A percentile compares a stretch with the other conserved stretches of the same genome.
These are phyloP conservation scores for Pollenia griseotomentosa DNA, from an alignment of 2,888 invertebrate species.

Conservation along the genomic window DNA sequence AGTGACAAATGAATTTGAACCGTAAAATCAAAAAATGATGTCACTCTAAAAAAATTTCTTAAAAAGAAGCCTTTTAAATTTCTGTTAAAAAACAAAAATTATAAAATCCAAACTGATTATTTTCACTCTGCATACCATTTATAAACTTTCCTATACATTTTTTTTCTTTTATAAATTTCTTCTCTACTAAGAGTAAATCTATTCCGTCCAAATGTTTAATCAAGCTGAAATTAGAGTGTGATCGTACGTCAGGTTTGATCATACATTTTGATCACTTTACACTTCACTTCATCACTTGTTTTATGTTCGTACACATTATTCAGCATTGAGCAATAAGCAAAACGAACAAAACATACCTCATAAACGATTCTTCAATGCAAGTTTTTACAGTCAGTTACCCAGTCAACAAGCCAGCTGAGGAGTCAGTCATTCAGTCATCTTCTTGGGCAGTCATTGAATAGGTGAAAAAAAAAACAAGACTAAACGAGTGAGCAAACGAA, in stretches of 20 bases:
- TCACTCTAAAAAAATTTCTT: conserved; percentile 37
- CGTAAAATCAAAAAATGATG: conserved; percentile 33
- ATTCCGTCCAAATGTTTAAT: conserved; percentile 66
- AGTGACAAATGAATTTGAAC: too few relatives aligned
- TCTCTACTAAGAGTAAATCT: background rate
- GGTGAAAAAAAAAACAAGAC: conserved; percentile 21
- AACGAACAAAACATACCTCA: conserved; percentile 2
- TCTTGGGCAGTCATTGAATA: background rate
- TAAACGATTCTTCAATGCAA: background rate
- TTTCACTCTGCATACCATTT: conserved; percentile 50
- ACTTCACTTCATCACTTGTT: conserved; percentile 68
- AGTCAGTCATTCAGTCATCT: background rate
- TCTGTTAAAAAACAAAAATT: conserved; percentile 7
- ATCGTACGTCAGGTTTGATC: conserved; percentile 72
- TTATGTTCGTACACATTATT: conserved; percentile 10
- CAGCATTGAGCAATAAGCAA: background rate
- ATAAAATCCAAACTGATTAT: conserved; percentile 29
- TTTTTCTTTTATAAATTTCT: conserved; percentile 6
- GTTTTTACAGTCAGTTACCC: conserved; percentile 9
- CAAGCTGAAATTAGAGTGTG: conserved; percentile 74
- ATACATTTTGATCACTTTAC: conserved; percentile 68
- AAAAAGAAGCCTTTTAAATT: conserved; percentile 63
- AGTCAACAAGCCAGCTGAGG: background rate
- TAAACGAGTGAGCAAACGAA: background rate
- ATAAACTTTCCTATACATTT: conserved; percentile 20